Conservation (phyloP, 2,888 invertebrate genomes). For the Julus scandinavius region DNA sequence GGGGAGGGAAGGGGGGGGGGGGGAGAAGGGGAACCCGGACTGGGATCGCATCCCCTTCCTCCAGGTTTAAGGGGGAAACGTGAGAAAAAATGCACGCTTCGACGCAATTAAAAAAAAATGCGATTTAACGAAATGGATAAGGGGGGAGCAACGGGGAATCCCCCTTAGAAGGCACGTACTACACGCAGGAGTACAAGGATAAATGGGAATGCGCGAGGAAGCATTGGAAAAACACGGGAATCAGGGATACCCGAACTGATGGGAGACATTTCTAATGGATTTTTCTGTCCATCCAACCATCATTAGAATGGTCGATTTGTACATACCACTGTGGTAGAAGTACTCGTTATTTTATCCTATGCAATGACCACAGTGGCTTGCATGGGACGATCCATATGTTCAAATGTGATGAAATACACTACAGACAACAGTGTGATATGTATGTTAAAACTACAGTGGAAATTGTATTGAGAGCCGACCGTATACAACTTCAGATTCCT, state of each 20-base stretch:
- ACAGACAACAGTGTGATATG: too few species aligned
- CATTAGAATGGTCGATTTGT: too few species aligned
- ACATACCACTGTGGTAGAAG: too few species aligned
- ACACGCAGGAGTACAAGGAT: background rate
- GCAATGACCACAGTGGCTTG: too few species aligned
- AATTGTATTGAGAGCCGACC: too few species aligned
- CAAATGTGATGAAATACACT: too few species aligned
- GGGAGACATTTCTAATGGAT: too few species aligned
- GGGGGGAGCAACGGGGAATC: slow-evolving; percentile 8
- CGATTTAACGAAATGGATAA: slow-evolving; percentile 29
- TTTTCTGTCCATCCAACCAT: too few species aligned
- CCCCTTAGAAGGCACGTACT: background rate
- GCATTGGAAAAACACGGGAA: background rate
- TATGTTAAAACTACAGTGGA: too few species aligned
- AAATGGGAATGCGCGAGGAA: slow-evolving; percentile 16
- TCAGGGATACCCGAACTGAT: too few species aligned
- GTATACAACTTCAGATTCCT: background rate
- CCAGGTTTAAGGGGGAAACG: background rate
- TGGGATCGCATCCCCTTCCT: background rate
- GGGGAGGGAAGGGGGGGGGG: background rate
- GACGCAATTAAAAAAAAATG: slow-evolving; percentile 16
- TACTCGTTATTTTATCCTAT: too few species aligned
- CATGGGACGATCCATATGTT: too few species aligned
- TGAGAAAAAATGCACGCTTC: slow-evolving; percentile 28
- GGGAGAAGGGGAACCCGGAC: background rate